These are phyloP conservation scores for Eurystomus glaucurus DNA, from an alignment of 2,797 vertebrate genomes.

Conservation along the genomic window DNA sequence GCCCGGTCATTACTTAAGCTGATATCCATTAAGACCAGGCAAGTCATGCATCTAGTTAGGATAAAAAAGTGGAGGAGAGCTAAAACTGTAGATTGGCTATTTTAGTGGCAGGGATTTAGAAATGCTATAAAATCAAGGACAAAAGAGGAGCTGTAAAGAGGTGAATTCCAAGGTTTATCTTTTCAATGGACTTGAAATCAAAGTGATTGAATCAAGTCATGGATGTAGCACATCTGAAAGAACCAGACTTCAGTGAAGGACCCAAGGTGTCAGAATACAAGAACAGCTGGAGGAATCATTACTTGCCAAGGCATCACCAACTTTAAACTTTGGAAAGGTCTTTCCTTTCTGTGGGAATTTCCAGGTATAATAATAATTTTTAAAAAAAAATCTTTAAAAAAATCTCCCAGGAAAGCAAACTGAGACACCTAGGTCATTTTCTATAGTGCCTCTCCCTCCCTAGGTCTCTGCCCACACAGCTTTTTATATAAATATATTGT, in stretches of 20 bases:
- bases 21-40: background rate
- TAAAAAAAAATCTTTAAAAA: background rate
- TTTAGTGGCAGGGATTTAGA: background rate
- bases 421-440: background rate
- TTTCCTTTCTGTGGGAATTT: background rate
- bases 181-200: background rate
- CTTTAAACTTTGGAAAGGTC: background rate
- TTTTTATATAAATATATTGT: background rate
- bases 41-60: background rate
- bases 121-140: background rate
- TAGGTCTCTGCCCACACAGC: background rate
- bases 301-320: background rate
- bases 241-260: background rate
- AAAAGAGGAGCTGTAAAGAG: background rate
- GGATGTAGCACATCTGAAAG: background rate
- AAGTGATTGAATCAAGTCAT: background rate
- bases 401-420: background rate
- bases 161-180: background rate
- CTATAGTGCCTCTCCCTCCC: background rate
- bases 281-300: background rate
- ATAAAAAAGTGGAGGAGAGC: constrained; percentile 14
- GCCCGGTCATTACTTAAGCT: background rate
- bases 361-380: background rate
- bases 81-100: background rate
- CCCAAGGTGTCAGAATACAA: background rate